Base-by-base conservation (phyloP, 1,140 invertebrate genomes). In the Amphibalanus amphitrite region DNA sequence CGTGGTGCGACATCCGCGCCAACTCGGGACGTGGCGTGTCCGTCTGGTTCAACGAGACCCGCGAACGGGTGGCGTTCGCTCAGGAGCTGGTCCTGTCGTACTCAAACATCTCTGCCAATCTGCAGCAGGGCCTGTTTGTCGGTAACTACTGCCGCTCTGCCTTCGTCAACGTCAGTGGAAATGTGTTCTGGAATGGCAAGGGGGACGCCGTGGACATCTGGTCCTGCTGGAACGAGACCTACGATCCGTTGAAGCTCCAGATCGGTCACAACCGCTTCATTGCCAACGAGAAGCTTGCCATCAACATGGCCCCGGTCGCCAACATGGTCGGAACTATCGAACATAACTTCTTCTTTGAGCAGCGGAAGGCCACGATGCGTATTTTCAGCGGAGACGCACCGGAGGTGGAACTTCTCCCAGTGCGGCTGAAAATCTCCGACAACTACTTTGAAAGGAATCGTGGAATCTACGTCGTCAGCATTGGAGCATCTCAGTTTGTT, bases 361-460 rank as follows among this genome's bases (percentile, higher is more conserved):
- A 96, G 38, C 81, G 81, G 65, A 89, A 88, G 76, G 95, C 94
- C 25, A 90, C 88, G 26, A 83, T 98, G 33, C 85, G 93, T 38
- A 89, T 98, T 40, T 88, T 90, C 78, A 98, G 97, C 83, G 90
- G 91, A 79, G 89, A 67, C n/a, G 10, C 3, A 0, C 26, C 65
- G 10, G 65, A 67, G 65, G n/a, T 67, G 65, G 28, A 26, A 17
- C 28, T 28, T 10, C n/a, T 67, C n/a, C 28, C 65, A 26, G 23
- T 28, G 65, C 65, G 83, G 68, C 82, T 85, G 75, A 82, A 85
- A 77, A 88, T 99, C 70, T 86, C 89, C 76, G 87, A 95, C 76
- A 98, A 98, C 78, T 87, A 89, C 77, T 97, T 98, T 79, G 85
- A 86, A 71, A 83, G 88, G 17, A 98, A 98, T 79, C 84, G 82